A percentile compares a stretch with the other conserved stretches of the same genome.
Evolutionary conservation across 2,888 invertebrate genomes (phyloP).

Genomic region (Cylloceria caligata): DNA sequence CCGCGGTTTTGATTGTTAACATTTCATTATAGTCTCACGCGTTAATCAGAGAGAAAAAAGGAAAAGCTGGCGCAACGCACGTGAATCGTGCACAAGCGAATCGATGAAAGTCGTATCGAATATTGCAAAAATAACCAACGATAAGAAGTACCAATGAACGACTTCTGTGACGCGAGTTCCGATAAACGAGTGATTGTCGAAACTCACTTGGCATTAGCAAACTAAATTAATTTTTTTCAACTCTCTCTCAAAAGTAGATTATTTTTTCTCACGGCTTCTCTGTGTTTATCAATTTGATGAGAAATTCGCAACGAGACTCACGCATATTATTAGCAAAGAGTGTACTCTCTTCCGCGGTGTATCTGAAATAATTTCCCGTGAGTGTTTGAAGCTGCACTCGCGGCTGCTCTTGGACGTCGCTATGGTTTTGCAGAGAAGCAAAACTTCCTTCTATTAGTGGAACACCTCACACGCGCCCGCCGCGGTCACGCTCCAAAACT

Average conservation of each 20-base stretch:
- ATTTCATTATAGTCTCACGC: neutral
- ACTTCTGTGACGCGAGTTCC: slow-evolving; percentile 13
- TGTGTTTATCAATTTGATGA: neutral
- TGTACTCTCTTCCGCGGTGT: slow-evolving; percentile 31
- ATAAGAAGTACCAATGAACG: slow-evolving; percentile 34
- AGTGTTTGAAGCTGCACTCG: slow-evolving; percentile 50
- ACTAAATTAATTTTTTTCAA: neutral
- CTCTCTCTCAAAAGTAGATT: neutral
- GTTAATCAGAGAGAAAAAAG: neutral
- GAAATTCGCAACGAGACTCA: slow-evolving; percentile 3
- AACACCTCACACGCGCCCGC: slow-evolving; percentile 71
- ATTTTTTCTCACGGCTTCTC: neutral
- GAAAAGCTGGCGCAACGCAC: neutral
- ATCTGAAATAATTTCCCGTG: slow-evolving; percentile 44
- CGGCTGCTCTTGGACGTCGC: slow-evolving; percentile 45
- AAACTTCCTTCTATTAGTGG: slow-evolving; percentile 73
- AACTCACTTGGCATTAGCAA: neutral
- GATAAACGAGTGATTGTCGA: slow-evolving; percentile 13
- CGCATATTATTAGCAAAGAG: neutral
- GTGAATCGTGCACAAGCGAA: neutral
- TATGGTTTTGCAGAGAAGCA: slow-evolving; percentile 28
- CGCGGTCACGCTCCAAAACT: slow-evolving; percentile 83
- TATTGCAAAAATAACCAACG: slow-evolving; percentile 3
- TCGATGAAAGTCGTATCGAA: slow-evolving; percentile 18
- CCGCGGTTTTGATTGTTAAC: too few relatives aligned